Base-by-base conservation (phyloP, 2,888 invertebrate genomes). In the Drosophila sordidapex region DNA sequence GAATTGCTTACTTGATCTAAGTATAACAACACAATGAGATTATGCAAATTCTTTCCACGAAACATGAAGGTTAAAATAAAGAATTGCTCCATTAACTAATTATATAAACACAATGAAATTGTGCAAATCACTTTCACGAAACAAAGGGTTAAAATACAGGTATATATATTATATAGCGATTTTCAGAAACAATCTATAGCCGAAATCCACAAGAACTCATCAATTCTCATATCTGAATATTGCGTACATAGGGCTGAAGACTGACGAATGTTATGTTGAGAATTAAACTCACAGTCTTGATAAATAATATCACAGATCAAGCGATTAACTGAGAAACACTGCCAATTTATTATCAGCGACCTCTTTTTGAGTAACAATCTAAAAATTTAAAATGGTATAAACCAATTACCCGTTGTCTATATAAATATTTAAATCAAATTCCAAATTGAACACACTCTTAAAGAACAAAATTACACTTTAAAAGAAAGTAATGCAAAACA, bases 1-100 rank as follows among this genome's bases (percentile, higher is more conserved):
- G 15, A 18, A 48, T 58, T 52, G 38, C 33, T 27, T 2, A n/a
- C 13, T 10, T 25, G 48, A 60, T 25, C n/a, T 56, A 56, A 38
- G 36, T 56, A 56, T 27, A n/a, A 18, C 6, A 18, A 21, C 21
- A 46, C 11, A 21, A 46, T 46, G 21, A 25, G 46, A 25, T 46
- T 15, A 7, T 46, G 15, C 15, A 46, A 46, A n/a, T 13, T 38
- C 25, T 7, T n/a, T 8, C 8, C 56, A 4, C n/a, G 8, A 56
- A 38, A 38, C 25, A 27, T 27, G 2, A 27, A 13, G 27, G 36
- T n/a, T 36, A 27, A 18, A 27, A 36, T 60, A 59, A 18, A 33
- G n/a, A 18, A 48, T 53, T 52, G 38, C 33, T 33, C 1, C 11
- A 13, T 25, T 27, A 49, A 25, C 15, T 38, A 56, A 56, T 27